Base-by-base conservation (phyloP, 1,140 invertebrate species). In the Phthorimaea operculella region DNA sequence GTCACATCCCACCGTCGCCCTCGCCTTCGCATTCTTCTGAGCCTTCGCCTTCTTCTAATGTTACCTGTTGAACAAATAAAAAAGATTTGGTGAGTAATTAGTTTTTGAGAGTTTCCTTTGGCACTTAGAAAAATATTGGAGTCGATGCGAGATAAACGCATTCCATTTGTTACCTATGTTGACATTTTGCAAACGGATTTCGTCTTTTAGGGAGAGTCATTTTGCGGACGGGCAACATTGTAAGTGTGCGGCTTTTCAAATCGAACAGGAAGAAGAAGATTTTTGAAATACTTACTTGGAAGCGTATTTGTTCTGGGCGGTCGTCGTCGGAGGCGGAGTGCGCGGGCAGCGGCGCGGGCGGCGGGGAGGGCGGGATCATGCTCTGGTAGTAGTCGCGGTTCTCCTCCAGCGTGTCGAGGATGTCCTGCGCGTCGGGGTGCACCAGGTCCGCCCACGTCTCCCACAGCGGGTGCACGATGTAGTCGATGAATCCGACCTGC, bases 371-470 rank as follows among this genome's bases (percentile, higher is more conserved):
- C 12, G 92, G 92, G 71, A 93, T 93, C 90, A 92, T 92, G 59
- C 92, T 93, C 79, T 96, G 93, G 82, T 98, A 99, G 92, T 96
- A 99, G 85, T 99, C 96, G 51, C 98, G 90, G 84, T 99, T 99
- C 82, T 99, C 96, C 87, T 99, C 98, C 55, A 99, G 87, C 4
- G 94, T 98, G 83, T 99, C 97, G 48, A 99, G 87, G 64, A 99
- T 99, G 51, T 98, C 94, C 85, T 99, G 97, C 9, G 97, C 98
- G 79, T 99, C 97, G 0, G 98, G 98, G 86, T 99, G 96, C 1
- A 99, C 98, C 33, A 99, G 87, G 81, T 99, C 98, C 10, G 96
- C 97, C 98, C 98, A 99, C 4, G 98, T 99, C 83, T 99, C 98
- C 96, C 97, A 99, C 15, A 99, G 86, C 7, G 98, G 98, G 87